Percentiles rank a stretch among this genome's conserved stretches.
Conservation (phyloP, 2,888 invertebrate species). For the Caenorhabditis becei region DNA sequence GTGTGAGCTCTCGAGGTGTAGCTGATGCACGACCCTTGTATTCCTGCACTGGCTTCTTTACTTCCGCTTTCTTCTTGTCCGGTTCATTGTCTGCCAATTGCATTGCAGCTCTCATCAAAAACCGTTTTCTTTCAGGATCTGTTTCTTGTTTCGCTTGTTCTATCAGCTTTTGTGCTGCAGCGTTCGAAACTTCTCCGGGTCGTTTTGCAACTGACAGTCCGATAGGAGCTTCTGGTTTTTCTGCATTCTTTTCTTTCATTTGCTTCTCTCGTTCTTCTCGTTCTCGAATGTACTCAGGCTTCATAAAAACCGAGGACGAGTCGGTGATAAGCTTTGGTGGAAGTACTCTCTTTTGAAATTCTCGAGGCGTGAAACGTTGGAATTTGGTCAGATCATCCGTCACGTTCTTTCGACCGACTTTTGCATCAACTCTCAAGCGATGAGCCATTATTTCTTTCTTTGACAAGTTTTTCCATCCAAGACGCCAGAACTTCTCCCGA, state of each 20-base stretch:
- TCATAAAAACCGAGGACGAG: slow-evolving; percentile 24
- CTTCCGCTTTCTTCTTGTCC: slow-evolving; percentile 13
- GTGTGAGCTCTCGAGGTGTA: background rate
- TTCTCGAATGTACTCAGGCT: slow-evolving; percentile 51
- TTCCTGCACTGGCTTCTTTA: background rate
- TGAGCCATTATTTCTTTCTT: slow-evolving; percentile 31
- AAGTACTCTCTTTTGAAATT: slow-evolving; percentile 43
- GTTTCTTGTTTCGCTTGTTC: background rate
- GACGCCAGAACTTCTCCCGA: slow-evolving; percentile 41
- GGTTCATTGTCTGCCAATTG: slow-evolving; percentile 39
- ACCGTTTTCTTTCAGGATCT: slow-evolving; percentile 36
- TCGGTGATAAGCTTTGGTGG: slow-evolving; percentile 49
- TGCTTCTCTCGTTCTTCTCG: slow-evolving; percentile 39
- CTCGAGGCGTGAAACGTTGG: slow-evolving; percentile 32
- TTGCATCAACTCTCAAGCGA: slow-evolving; percentile 24
- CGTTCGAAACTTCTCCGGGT: background rate
- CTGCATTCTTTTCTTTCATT: slow-evolving; percentile 26
- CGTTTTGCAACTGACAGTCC: slow-evolving; percentile 29
- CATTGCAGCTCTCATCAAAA: slow-evolving; percentile 40
- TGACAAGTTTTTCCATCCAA: slow-evolving; percentile 19
- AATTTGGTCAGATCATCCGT: slow-evolving; percentile 22
- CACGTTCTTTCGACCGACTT: background rate
- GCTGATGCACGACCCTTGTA: background rate
- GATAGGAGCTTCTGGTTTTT: slow-evolving; percentile 30
- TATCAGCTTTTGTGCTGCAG: background rate